phyloP scores from a whole-genome alignment of 2,888 invertebrate genomes.

The Drosophila stalkeri region DNA sequence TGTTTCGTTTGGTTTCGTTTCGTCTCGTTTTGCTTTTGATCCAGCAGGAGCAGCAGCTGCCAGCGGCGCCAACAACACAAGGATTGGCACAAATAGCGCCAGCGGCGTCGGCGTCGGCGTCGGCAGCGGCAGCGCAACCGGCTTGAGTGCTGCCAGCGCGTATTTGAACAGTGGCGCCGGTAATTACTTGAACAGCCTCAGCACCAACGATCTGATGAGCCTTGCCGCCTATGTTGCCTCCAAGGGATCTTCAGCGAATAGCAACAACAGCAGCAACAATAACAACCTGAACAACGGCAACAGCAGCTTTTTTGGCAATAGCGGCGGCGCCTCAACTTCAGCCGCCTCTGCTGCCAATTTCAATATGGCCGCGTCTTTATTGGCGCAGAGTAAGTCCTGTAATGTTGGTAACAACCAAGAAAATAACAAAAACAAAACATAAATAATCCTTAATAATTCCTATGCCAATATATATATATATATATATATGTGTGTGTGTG shows the following conservation, averaged over 20 bases:
- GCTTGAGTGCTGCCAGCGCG: slow-evolving; percentile 56
- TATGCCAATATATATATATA: too few relatives aligned
- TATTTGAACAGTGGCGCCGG: slow-evolving; percentile 65
- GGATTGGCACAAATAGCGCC: slow-evolving; percentile 32
- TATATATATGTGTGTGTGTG: not conserved
- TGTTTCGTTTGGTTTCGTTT: slow-evolving; percentile 40
- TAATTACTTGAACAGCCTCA: slow-evolving; percentile 73
- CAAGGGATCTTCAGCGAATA: slow-evolving; percentile 57
- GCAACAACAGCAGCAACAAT: slow-evolving; percentile 28
- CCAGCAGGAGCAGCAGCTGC: slow-evolving; percentile 13
- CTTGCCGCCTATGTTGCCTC: slow-evolving; percentile 82
- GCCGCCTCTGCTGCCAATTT: slow-evolving; percentile 82
- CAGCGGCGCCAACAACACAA: slow-evolving; percentile 18
- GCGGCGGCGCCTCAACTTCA: slow-evolving; percentile 79
- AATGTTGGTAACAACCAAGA: slow-evolving; percentile 84
- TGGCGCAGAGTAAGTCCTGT: slow-evolving; percentile 93
- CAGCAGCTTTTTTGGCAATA: slow-evolving; percentile 82
- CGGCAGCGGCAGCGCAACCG: slow-evolving; percentile 14
- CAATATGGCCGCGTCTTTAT: slow-evolving; percentile 90
- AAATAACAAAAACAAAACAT: slow-evolving; percentile 7
- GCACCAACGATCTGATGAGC: slow-evolving; percentile 81
- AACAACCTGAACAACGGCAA: slow-evolving; percentile 18
- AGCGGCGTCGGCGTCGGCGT: slow-evolving; percentile 16
- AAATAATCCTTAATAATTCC: slow-evolving; percentile 3
- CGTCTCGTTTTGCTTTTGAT: slow-evolving; percentile 21